Base-by-base conservation (phyloP, 2,113 vertebrate genomes). In the Pteronura brasiliensis region DNA sequence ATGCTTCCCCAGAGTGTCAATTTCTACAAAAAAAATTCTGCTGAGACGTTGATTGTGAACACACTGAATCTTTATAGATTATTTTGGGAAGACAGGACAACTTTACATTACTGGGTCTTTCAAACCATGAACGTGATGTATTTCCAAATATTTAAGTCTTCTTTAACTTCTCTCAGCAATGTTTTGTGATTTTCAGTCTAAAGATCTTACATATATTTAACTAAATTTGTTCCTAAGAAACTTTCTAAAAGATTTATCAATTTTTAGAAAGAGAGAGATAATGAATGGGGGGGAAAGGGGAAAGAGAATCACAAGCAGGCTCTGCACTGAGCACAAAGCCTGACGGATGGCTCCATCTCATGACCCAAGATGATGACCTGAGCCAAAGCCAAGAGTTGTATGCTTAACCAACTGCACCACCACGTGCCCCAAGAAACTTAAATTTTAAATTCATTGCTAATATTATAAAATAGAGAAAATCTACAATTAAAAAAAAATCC, bases 51-150 rank as follows among this genome's bases (percentile, higher is more conserved):
- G 8, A 83, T 3, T 69, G 9, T 42, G 42, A 92, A 96, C 39
- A 92, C 17, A 88, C 15, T 44, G 36, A 65, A 92, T 82, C 71
- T 86, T 72, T 34, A 67, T 44, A 72, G 80, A 59, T 82, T 74
- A 63, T 47, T 74, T 87, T 18, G 31, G 65, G 20, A 34, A 67
- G 39, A 96, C 0, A 25, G 23, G 29, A 82, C 21, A 59, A 23
- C 23, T 82, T 87, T 87, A 91, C 31, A 93, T 52, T 79, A 96
- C 23, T 82, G 34, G 47, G 12, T 88, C 39, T 96, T 94, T 77
- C 12, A 76, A 90, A 59, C 21, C 27, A 76, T 42, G 34, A 82
- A 82, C 8, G 42, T 86, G 14, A 18, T 39, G 34, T 55, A 65
- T 63, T 11, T 91, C 82, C 42, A 82, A 8, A 65, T 72, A 94